Percentiles rank a stretch among this genome's conserved stretches.
These are phyloP conservation scores for Pteromalus puparum DNA, from an alignment of 1,140 invertebrate species.

Conservation along the genomic window DNA sequence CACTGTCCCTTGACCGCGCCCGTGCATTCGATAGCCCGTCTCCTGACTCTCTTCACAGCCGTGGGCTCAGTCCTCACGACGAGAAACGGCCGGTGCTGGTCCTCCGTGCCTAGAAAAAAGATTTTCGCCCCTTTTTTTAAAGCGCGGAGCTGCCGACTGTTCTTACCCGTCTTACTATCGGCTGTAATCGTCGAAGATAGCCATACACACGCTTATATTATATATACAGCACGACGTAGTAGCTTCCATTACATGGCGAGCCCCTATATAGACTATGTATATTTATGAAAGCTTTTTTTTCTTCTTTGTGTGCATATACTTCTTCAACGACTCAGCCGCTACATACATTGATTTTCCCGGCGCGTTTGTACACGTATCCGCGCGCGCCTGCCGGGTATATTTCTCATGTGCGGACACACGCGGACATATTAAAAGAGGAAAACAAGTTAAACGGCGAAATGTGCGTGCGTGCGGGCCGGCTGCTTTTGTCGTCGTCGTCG, in stretches of 20 bases:
- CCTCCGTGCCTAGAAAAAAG: conserved; percentile 66
- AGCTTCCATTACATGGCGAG: too few species aligned
- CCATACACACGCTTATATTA: background rate
- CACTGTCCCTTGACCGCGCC: conserved; percentile 86
- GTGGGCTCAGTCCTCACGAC: conserved; percentile 86
- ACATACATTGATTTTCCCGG: conserved; percentile 6
- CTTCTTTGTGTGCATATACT: background rate
- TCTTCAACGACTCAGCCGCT: conserved; percentile 10
- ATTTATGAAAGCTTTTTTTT: conserved; percentile 30
- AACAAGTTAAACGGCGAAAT: too few species aligned
- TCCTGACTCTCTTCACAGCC: conserved; percentile 81
- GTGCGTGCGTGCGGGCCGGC: too few species aligned
- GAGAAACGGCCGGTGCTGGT: conserved; percentile 87
- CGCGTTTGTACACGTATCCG: background rate
- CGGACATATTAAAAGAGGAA: too few species aligned
- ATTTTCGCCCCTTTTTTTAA: conserved; percentile 28
- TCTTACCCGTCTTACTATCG: background rate
- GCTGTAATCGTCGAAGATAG: background rate
- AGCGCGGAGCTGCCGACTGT: background rate
- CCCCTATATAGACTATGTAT: background rate
- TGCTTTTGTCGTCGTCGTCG: too few species aligned
- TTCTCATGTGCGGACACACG: too few species aligned
- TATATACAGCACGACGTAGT: too few species aligned
- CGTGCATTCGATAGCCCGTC: conserved; percentile 88
- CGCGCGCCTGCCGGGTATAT: background rate